Percentiles rank a stretch among this genome's conserved stretches.
Conservation (phyloP, 2,888 invertebrate genomes). For the Spilarctia lutea region DNA sequence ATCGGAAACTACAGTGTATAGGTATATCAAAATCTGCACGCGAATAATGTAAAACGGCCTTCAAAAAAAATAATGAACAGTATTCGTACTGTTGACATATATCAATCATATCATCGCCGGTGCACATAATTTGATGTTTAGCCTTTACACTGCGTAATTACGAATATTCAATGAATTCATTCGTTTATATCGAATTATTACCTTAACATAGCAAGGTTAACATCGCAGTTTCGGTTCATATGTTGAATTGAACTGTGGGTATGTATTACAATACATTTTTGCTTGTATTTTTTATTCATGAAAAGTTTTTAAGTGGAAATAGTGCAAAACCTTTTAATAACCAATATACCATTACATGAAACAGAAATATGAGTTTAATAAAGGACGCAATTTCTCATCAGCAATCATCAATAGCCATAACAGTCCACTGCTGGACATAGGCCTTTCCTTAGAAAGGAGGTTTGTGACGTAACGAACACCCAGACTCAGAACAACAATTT, state of each 20-base stretch:
- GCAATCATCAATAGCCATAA: no score
- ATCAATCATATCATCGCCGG: not conserved
- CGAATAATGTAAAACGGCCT: not conserved
- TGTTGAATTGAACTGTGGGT: slow-evolving; percentile 6
- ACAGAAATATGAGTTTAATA: no score
- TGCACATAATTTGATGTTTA: not conserved
- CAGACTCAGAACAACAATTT: no score
- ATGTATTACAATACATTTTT: not conserved
- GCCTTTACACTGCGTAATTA: slow-evolving; percentile 10
- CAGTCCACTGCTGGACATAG: no score
- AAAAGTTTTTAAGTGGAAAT: no score
- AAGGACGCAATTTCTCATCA: no score
- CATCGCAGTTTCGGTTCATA: slow-evolving; percentile 18
- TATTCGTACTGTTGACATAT: not conserved
- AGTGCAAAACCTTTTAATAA: no score
- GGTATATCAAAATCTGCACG: not conserved
- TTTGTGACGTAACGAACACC: no score
- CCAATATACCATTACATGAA: no score
- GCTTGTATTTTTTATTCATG: not conserved
- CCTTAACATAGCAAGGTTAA: slow-evolving; percentile 37
- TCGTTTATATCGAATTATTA: slow-evolving; percentile 16
- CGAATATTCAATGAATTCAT: slow-evolving; percentile 29
- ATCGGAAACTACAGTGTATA: not conserved
- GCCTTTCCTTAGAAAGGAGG: no score
- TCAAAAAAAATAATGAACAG: not conserved